These are phyloP conservation scores for Anas acuta DNA, from an alignment of 2,797 vertebrate genomes.

Conservation along the genomic window DNA sequence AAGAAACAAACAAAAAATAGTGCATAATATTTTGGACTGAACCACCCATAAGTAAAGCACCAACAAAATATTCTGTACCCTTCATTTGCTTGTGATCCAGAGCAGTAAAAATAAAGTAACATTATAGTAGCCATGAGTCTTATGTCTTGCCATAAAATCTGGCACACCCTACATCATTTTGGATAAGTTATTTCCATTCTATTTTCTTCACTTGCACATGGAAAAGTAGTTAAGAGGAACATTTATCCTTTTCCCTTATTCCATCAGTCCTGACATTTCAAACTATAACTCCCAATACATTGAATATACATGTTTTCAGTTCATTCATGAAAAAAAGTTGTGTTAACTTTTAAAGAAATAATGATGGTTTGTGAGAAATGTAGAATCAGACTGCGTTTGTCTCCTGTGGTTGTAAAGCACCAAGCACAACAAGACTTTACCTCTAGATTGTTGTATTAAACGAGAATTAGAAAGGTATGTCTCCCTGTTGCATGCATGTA, in stretches of 20 bases:
- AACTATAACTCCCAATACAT: slow-evolving; percentile 13
- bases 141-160: slow-evolving; percentile 34
- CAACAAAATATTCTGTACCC: slow-evolving; percentile 10
- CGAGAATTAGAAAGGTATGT: background rate
- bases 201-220: slow-evolving; percentile 49
- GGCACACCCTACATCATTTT: slow-evolving; percentile 29
- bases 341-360: slow-evolving; percentile 37
- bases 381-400: slow-evolving; percentile 10
- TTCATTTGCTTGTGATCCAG: slow-evolving; percentile 17
- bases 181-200: slow-evolving; percentile 54
- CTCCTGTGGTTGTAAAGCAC: background rate
- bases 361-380: slow-evolving; percentile 1
- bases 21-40: background rate
- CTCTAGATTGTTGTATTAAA: background rate
- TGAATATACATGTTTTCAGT: slow-evolving; percentile 52
- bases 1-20: too few relatives aligned
- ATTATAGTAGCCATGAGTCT: slow-evolving; percentile 17
- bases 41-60: background rate
- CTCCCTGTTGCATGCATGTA: background rate
- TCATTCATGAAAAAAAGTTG: background rate
- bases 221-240: slow-evolving; percentile 61
- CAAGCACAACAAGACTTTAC: slow-evolving; percentile 12
- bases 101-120: slow-evolving; percentile 37
- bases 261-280: slow-evolving; percentile 48
- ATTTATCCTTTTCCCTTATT: slow-evolving; percentile 52